phyloP scores from a whole-genome alignment of 2,797 vertebrate genomes.

The Parambassis ranga region DNA sequence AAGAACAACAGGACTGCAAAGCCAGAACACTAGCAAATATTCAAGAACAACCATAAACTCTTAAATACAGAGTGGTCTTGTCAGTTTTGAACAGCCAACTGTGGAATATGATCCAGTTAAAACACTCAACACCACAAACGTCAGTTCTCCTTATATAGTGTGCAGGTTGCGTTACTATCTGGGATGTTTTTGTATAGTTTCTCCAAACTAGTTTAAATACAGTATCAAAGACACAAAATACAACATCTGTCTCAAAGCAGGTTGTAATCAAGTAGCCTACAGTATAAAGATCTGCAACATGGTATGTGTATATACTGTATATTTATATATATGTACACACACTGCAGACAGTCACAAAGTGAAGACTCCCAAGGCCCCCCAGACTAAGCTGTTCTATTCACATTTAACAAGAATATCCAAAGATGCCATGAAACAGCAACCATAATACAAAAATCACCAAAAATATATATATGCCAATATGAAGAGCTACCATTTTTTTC shows the following conservation, averaged over 20 bases:
- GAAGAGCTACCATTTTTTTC: constrained; percentile 82
- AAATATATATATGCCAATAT: constrained; percentile 80
- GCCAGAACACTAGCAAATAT: constrained; percentile 71
- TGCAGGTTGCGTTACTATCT: constrained; percentile 51
- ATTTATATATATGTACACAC: constrained; percentile 85
- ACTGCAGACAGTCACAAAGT: constrained; percentile 89
- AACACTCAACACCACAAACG: constrained; percentile 73
- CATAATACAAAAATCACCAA: constrained; percentile 87
- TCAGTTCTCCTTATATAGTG: constrained; percentile 53
- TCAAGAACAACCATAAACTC: constrained; percentile 66
- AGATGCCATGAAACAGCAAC: constrained; percentile 84
- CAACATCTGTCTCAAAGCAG: constrained; percentile 83
- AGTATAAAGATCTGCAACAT: constrained; percentile 91
- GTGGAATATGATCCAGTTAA: constrained; percentile 65
- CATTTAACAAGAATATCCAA: constrained; percentile 92
- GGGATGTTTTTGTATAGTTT: constrained; percentile 62
- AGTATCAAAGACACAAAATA: constrained; percentile 94
- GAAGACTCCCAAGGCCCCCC: constrained; percentile 86
- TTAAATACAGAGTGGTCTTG: constrained; percentile 61
- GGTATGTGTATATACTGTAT: constrained; percentile 73
- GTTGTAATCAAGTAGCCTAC: constrained; percentile 79
- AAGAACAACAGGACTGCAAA: constrained; percentile 72
- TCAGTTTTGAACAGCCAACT: constrained; percentile 62
- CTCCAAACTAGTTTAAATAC: constrained; percentile 86
- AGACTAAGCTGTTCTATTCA: constrained; percentile 85